Evolutionary conservation across 1,140 invertebrate species (phyloP).

Genomic region (Cataglyphis hispanica): DNA sequence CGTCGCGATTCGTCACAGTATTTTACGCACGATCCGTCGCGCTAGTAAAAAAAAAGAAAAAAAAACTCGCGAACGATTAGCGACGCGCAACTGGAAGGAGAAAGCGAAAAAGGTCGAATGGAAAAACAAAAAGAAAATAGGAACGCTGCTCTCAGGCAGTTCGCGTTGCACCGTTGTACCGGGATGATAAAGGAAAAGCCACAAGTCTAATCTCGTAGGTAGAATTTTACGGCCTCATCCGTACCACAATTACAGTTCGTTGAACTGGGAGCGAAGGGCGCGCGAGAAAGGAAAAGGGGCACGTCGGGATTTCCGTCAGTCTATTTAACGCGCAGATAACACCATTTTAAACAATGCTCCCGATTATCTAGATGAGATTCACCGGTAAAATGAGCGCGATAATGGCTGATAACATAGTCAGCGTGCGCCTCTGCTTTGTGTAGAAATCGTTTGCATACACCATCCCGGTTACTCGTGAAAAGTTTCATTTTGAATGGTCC

Average conservation of each 20-base stretch:
- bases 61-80: slow-evolving; percentile 45
- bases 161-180: slow-evolving; percentile 6
- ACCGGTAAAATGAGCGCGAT: slow-evolving; percentile 44
- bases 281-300: slow-evolving; percentile 52
- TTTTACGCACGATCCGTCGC: slow-evolving; percentile 59
- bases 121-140: slow-evolving; percentile 21
- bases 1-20: slow-evolving; percentile 57
- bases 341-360: slow-evolving; percentile 49
- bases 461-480: not conserved
- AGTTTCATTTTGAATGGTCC: slow-evolving; percentile 22
- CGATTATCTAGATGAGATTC: slow-evolving; percentile 63
- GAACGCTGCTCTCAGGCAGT: slow-evolving; percentile 8
- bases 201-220: slow-evolving; percentile 59
- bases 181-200: slow-evolving; percentile 64
- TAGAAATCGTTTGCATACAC: slow-evolving; percentile 31
- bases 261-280: slow-evolving; percentile 46
- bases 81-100: slow-evolving; percentile 22
- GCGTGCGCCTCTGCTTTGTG: slow-evolving; percentile 24
- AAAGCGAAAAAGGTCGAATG: slow-evolving; percentile 38
- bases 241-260: slow-evolving; percentile 58
- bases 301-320: slow-evolving; percentile 60
- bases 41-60: slow-evolving; percentile 10
- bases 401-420: slow-evolving; percentile 40
- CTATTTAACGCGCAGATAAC: slow-evolving; percentile 53
- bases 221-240: slow-evolving; percentile 57